Evolutionary conservation across 2,888 invertebrate genomes (phyloP).

Genomic region (Drosophila atroscutellata): DNA sequence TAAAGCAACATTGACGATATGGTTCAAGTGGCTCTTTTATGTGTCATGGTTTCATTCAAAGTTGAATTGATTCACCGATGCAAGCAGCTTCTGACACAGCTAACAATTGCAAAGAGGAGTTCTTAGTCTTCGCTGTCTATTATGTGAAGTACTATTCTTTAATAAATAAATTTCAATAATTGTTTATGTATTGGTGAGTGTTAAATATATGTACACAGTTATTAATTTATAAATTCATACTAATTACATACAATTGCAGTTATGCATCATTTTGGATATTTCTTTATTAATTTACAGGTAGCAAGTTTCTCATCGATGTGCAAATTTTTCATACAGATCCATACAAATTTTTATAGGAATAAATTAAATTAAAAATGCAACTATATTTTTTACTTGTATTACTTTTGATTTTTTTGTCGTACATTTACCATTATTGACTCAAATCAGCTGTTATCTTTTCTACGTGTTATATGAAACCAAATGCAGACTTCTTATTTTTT

Average conservation of each 20-base stretch:
- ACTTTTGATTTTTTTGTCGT: background rate
- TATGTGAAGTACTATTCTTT: too few species aligned
- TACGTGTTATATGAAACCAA: background rate
- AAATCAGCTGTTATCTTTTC: background rate
- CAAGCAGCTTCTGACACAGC: background rate
- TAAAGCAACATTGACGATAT: slow-evolving; percentile 53
- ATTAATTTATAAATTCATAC: background rate
- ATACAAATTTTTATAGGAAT: background rate
- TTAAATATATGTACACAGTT: background rate
- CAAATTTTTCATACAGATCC: background rate
- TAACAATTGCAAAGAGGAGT: background rate
- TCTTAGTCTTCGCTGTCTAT: too few species aligned
- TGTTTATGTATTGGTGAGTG: background rate
- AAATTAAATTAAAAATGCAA: background rate
- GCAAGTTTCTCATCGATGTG: background rate
- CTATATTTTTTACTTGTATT: background rate
- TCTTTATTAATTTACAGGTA: background rate
- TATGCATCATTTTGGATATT: background rate
- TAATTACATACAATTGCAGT: background rate
- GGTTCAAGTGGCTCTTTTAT: slow-evolving; percentile 25
- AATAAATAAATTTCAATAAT: background rate
- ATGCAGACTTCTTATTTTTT: background rate
- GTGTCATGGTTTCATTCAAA: background rate
- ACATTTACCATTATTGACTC: background rate
- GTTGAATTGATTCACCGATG: background rate